Conservation (phyloP, 30 jellyfish, hydroid and myxozoan genomes). For the Sanderia malayensis region DNA sequence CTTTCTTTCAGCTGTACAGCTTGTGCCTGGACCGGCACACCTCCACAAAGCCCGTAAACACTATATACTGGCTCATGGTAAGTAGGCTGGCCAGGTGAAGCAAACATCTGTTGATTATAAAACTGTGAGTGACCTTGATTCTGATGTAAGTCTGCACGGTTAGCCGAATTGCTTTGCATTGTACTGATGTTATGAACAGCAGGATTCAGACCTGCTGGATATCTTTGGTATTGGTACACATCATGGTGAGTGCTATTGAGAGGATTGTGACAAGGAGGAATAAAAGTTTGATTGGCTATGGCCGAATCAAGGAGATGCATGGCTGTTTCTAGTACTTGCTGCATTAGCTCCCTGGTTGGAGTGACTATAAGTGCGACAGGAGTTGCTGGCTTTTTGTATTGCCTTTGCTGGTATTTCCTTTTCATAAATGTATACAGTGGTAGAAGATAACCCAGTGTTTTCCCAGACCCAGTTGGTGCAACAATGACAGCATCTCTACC, state of each 20-base stretch:
- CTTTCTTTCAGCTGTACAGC: slow-evolving; percentile 18
- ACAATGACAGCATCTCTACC: slow-evolving; percentile 75
- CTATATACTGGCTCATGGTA: no score
- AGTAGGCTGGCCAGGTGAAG: no score
- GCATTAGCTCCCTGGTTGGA: slow-evolving; percentile 94
- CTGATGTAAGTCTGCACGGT: no score
- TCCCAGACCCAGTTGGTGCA: slow-evolving; percentile 95
- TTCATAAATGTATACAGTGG: slow-evolving; percentile 59
- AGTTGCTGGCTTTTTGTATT: background rate
- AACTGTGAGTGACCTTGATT: no score
- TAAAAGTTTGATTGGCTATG: background rate
- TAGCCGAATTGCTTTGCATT: no score
- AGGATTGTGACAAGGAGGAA: no score
- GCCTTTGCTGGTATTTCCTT: background rate
- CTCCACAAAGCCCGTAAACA: slow-evolving; percentile 81
- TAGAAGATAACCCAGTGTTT: slow-evolving; percentile 69
- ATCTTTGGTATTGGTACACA: no score
- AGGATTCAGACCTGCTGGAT: no score
- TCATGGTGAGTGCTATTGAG: no score
- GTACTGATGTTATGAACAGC: no score
- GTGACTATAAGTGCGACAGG: slow-evolving; percentile 66
- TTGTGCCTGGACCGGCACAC: slow-evolving; percentile 60
- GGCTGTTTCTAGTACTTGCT: slow-evolving; percentile 58
- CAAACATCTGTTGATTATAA: no score
- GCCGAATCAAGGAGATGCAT: background rate